phyloP scores from a whole-genome alignment of 2,888 invertebrate genomes.

The Spisula solida region DNA sequence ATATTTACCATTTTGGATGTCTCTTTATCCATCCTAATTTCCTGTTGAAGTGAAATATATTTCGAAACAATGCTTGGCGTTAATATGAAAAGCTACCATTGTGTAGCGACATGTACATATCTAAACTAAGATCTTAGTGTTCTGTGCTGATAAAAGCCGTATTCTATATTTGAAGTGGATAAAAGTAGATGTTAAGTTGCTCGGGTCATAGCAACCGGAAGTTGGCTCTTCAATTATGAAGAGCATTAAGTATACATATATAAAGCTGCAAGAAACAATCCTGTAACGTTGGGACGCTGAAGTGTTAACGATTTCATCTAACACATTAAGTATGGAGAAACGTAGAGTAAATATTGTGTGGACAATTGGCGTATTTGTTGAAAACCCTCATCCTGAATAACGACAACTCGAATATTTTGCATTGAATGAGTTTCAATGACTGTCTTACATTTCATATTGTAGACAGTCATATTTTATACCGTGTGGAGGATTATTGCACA shows the following conservation, averaged over 20 bases:
- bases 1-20: conserved; percentile 40
- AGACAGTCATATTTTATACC: no score
- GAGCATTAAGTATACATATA: background rate
- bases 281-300: background rate
- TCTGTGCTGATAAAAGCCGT: conserved; percentile 59
- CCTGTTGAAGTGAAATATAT: conserved; percentile 41
- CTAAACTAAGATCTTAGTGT: conserved; percentile 49
- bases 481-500: no score
- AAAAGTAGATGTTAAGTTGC: conserved; percentile 47
- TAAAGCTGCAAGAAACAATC: conserved; percentile 9
- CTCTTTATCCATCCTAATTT: conserved; percentile 43
- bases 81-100: conserved; percentile 28
- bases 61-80: conserved; percentile 51
- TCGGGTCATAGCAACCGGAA: conserved; percentile 41
- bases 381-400: background rate
- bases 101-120: conserved; percentile 55
- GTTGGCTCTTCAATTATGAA: background rate
- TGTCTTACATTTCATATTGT: no score
- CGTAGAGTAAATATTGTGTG: background rate
- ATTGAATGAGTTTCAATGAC: no score
- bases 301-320: conserved; percentile 10
- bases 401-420: no score
- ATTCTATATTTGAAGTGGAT: conserved; percentile 56
- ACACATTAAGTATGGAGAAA: background rate
- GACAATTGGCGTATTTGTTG: background rate